Base-by-base conservation (phyloP, 1,140 invertebrate genomes). In the Andricus grossulariae region DNA sequence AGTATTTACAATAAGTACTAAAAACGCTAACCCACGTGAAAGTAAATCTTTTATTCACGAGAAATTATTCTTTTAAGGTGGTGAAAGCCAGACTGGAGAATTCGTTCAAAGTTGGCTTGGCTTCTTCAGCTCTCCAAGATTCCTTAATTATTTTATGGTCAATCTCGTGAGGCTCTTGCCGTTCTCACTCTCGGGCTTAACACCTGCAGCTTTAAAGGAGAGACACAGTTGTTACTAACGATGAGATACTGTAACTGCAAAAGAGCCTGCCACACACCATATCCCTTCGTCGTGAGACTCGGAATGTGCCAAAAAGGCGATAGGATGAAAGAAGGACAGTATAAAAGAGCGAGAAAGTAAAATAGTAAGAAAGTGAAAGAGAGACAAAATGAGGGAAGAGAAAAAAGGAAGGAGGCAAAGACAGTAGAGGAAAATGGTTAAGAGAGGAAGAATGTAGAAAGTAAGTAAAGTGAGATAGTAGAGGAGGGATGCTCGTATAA, bases 101-200 rank as follows among this genome's bases (percentile, higher is more conserved):
- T 72, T 52, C 16, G 50, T 32, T 32, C 50, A 32, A 51, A 72
- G 50, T 72, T 72, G 19, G 49, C 54, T 72, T 52, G 19, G 49
- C 70, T 74, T 51, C 66, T 71, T 51, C 71, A 73, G 72, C 71
- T 70, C 21, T 19, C 75, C 54, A 72, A 76, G 71, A 71, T 76
- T 85, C 81, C 82, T 86, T 86, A 86, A 85, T 86, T 83, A 86
- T 84, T 86, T 86, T 85, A 86, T 83, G 82, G 82, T 78, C 81
- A 82, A 84, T 84, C 79, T 82, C 75, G 66, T 74, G 77, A 73
- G 66, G 79, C 78, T 78, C 78, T 82, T 82, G 72, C 70, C 32
- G 54, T 71, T 78, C 55, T 54, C 12, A 45, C 12, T 39, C 54
- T n/a, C 7, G 7, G 13, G 50, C 8, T 8, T 52, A 72, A 50